A percentile compares a stretch with the other conserved stretches of the same genome.
phyloP scores from a whole-genome alignment of 2,888 invertebrate species.

The Phaedon cochleariae region DNA sequence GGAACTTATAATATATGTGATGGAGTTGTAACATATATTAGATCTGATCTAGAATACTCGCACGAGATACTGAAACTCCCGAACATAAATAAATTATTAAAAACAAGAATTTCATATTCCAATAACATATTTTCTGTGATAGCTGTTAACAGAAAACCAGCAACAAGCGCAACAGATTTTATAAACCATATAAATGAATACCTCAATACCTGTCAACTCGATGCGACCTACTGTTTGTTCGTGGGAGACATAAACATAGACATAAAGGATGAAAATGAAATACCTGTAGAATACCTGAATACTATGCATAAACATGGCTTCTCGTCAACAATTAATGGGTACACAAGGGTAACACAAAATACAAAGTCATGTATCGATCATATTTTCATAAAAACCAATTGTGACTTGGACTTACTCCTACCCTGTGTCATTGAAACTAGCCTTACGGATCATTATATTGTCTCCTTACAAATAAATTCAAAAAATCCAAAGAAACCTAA shows the following conservation, averaged over 20 bases:
- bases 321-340: not conserved
- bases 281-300: not conserved
- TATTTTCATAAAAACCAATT: slow-evolving; percentile 2
- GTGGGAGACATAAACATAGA: not conserved
- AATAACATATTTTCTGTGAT: not conserved
- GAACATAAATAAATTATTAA: not conserved
- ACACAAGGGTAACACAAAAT: not conserved
- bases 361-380: not conserved
- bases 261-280: slow-evolving; percentile 3
- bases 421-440: slow-evolving; percentile 2
- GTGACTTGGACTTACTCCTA: not conserved
- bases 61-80: not conserved
- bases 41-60: not conserved
- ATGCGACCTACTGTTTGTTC: not conserved
- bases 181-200: too few relatives aligned
- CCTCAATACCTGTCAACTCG: not conserved
- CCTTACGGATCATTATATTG: not conserved
- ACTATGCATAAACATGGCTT: not conserved
- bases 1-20: too few relatives aligned
- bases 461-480: not conserved
- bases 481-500: not conserved
- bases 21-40: not conserved
- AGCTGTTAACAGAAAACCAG: not conserved
- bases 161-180: not conserved
- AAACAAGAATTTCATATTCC: not conserved